phyloP scores from a whole-genome alignment of 2,113 vertebrate species.

The Ptyas mucosa region DNA sequence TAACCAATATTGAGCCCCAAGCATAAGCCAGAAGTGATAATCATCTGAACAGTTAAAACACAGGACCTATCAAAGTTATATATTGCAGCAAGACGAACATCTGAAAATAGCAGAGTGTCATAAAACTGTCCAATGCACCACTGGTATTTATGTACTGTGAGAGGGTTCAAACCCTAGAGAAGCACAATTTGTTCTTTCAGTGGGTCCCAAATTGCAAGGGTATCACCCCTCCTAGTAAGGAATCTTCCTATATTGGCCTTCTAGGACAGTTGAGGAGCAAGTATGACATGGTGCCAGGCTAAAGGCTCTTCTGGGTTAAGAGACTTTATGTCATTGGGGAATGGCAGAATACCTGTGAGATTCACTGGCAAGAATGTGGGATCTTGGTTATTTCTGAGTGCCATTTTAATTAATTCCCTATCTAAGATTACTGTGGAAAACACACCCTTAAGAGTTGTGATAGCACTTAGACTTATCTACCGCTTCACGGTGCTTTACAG shows the following conservation, averaged over 20 bases:
- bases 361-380: not conserved
- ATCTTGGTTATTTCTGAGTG: not conserved
- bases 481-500: too few species aligned
- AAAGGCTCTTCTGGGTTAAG: not conserved
- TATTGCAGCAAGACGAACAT: not conserved
- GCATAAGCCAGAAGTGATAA: not conserved
- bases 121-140: not conserved
- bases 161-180: not conserved
- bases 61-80: not conserved
- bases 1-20: not conserved
- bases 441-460: not conserved
- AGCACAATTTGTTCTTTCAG: not conserved
- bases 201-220: not conserved
- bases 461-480: too few species aligned
- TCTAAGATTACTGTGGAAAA: not conserved
- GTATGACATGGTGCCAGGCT: not conserved
- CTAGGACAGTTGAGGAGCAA: not conserved
- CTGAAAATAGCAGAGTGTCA: not conserved
- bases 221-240: not conserved
- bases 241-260: not conserved
- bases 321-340: not conserved
- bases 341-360: not conserved
- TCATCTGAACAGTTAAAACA: not conserved
- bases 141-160: not conserved
- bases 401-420: not conserved